Percentiles rank a stretch among this genome's conserved stretches.
Conservation (phyloP, 2,113 vertebrate genomes). For the Lucifuga dentata region DNA sequence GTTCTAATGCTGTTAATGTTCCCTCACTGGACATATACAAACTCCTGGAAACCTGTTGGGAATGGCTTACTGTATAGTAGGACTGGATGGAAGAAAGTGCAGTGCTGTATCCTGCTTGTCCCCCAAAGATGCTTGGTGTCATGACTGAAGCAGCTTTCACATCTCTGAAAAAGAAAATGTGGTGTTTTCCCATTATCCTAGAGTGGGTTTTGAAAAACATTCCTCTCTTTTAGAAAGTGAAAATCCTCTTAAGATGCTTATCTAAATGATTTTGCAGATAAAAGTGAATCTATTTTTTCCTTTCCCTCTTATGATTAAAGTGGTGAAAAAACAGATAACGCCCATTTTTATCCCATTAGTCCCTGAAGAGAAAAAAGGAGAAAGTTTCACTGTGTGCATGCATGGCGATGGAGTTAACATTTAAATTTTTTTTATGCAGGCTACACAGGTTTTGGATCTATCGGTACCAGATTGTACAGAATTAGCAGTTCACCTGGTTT, state of each 20-base stretch:
- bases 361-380: conserved; percentile 47
- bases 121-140: conserved; percentile 90
- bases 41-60: conserved; percentile 61
- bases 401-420: conserved; percentile 66
- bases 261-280: conserved; percentile 70
- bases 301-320: conserved; percentile 48
- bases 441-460: conserved; percentile 50
- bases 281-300: conserved; percentile 75
- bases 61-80: conserved; percentile 57
- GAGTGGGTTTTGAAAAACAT: conserved; percentile 56
- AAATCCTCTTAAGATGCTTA: conserved; percentile 68
- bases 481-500: conserved; percentile 56
- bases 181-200: conserved; percentile 56
- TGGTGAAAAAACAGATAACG: conserved; percentile 31
- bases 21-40: conserved; percentile 69
- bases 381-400: conserved; percentile 80
- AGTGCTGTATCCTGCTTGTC: conserved; percentile 86
- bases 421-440: conserved; percentile 30
- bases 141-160: conserved; percentile 80
- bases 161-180: conserved; percentile 57
- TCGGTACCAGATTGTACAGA: conserved; percentile 45
- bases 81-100: conserved; percentile 68
- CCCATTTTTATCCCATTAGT: conserved; percentile 47
- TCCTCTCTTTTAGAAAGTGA: conserved; percentile 45
- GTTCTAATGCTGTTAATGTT: conserved; percentile 64